Evolutionary conservation across 2,888 invertebrate species (phyloP), one percentile per base, ranked within the genome.

Genomic region (Meghimatium bilineatum): DNA sequence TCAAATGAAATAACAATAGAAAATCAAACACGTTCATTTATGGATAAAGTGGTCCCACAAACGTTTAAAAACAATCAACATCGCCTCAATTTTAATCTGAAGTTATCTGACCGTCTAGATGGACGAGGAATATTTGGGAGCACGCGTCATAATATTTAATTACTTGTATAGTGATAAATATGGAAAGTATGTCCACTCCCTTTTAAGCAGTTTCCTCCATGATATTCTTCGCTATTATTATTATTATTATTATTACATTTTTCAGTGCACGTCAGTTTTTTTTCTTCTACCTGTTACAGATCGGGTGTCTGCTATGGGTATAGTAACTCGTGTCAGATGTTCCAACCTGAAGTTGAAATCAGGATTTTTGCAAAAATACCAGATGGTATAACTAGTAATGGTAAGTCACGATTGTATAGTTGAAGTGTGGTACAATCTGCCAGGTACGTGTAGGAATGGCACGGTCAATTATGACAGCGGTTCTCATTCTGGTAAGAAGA

Each of bases 161-260:
- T 77, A 77, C 60, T 38, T 77, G 36, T 77, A 77, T 77, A 63
- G 76, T 63, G 76, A 63, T 60, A 63, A 77, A 77, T 77, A 36
- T n/a, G 76, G 36, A 36, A n/a, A 3, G 17, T 6, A n/a, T 38
- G 17, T 23, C 63, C 60, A 63, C 36, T 38, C 76, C 56, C n/a
- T n/a, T 26, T n/a, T 26, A 63, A 6, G 63, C 60, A 63, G 63
- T 63, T n/a, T 36, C n/a, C 38, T 77, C 38, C 36, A 23, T n/a
- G 12, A 12, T 26, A 14, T 44, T 49, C 52, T 49, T 74, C 10
- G 14, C 32, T 10, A 10, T 49, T 0, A 32, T 49, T 26, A 38
- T 38, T 71, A 71, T 71, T 71, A 49, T 49, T 29, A 2, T 74
- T 6, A 5, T 44, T n/a, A 26, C 49, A 3, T 72, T 74, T 74